Conservation (phyloP, 2,797 vertebrate species). For the Catharus ustulatus region DNA sequence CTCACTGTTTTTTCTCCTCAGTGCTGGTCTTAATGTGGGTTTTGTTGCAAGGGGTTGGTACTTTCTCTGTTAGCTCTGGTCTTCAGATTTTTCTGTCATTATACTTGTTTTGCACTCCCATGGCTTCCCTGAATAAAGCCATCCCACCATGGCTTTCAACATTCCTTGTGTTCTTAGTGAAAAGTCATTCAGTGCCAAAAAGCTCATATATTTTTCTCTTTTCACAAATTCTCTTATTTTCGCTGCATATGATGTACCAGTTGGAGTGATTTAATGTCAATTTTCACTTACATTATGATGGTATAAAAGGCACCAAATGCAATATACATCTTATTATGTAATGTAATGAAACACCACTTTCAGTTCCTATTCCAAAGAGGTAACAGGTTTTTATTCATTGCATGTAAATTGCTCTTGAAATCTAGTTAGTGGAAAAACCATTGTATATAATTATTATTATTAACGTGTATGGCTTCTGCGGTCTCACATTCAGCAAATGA, state of each 20-base stretch:
- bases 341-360: slow-evolving; percentile 22
- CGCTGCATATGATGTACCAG: not conserved
- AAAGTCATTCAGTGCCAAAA: not conserved
- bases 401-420: slow-evolving; percentile 36
- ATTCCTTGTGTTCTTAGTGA: not conserved
- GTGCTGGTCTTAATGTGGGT: not conserved
- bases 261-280: slow-evolving; percentile 42
- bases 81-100: not conserved
- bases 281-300: slow-evolving; percentile 39
- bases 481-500: not conserved
- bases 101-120: not conserved
- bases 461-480: not conserved
- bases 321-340: slow-evolving; percentile 26
- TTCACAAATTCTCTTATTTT: slow-evolving; percentile 27
- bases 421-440: slow-evolving; percentile 36
- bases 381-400: slow-evolving; percentile 29
- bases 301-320: slow-evolving; percentile 42
- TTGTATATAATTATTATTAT: slow-evolving; percentile 31
- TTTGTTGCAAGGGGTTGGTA: not conserved
- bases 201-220: not conserved
- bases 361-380: not conserved
- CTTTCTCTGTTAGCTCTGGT: not conserved
- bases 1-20: not conserved
- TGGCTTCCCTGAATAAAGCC: not conserved
- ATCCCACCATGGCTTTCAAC: not conserved